Percentiles rank a stretch among this genome's conserved stretches.
Conservation (phyloP, 2,113 vertebrate genomes). For the Phyllopteryx taeniolatus region DNA sequence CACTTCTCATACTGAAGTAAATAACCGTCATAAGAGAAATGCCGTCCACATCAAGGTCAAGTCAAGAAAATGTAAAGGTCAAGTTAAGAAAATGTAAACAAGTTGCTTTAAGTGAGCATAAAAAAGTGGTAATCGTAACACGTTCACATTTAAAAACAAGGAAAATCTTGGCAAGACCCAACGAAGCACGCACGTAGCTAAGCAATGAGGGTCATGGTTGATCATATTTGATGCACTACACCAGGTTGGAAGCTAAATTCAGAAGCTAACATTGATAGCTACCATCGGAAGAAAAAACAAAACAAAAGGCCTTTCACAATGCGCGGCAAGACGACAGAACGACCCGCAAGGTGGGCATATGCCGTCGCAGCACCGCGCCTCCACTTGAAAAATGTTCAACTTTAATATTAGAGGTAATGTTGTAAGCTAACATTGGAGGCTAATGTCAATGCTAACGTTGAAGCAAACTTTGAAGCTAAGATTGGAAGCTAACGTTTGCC, state of each 20-base stretch:
- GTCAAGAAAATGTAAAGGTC: conserved; percentile 54
- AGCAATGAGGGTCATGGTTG: not conserved
- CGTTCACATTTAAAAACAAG: conserved; percentile 59
- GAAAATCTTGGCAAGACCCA: not conserved
- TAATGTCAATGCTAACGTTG: no score
- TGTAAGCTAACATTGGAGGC: no score
- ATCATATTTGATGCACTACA: conserved; percentile 2
- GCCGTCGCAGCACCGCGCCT: no score
- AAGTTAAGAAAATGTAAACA: conserved; percentile 59
- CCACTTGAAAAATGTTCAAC: no score
- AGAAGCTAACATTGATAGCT: no score
- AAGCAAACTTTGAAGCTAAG: no score
- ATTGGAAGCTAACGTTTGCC: no score
- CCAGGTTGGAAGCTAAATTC: not conserved
- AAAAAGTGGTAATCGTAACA: conserved; percentile 45
- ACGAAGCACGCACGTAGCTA: not conserved
- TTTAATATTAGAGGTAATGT: no score
- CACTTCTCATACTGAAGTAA: conserved; percentile 13
- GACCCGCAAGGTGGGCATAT: no score
- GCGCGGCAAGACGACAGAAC: no score
- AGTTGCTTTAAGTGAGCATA: conserved; percentile 34
- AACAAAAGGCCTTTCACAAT: no score
- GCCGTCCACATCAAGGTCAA: not conserved
- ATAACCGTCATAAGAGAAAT: conserved; percentile 18
- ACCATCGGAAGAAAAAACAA: no score